Conservation (phyloP, 2,888 invertebrate species). For the Brenthis ino region DNA sequence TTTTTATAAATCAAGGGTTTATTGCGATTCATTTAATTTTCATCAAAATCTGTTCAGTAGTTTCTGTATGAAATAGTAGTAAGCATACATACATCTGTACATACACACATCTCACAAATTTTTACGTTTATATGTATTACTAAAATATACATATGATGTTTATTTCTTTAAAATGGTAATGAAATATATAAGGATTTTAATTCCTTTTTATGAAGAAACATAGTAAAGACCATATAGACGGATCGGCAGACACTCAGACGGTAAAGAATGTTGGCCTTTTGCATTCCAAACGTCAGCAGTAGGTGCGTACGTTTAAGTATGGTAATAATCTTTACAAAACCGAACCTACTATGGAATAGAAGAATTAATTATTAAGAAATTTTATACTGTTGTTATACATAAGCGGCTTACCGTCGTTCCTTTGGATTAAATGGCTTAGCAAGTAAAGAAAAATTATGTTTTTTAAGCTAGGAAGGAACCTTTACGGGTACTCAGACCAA, state of each 20-base stretch:
- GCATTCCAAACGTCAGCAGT: conserved; percentile 5
- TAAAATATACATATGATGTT: too few relatives aligned
- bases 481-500: background rate
- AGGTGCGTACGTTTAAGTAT: conserved; percentile 3
- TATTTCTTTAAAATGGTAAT: background rate
- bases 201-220: background rate
- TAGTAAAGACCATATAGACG: conserved; percentile 15
- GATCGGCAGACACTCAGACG: conserved; percentile 18
- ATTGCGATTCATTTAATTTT: too few relatives aligned
- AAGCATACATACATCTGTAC: too few relatives aligned
- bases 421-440: too few relatives aligned
- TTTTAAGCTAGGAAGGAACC: background rate
- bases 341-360: background rate
- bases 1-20: too few relatives aligned
- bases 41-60: too few relatives aligned
- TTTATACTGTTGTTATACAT: too few relatives aligned
- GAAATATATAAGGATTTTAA: background rate
- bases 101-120: too few relatives aligned
- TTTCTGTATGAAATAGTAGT: too few relatives aligned
- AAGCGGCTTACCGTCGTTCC: too few relatives aligned
- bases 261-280: conserved; percentile 17
- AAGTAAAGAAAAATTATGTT: too few relatives aligned
- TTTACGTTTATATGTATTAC: too few relatives aligned
- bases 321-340: background rate
- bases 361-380: background rate